Evolutionary conservation across 1,140 invertebrate species (phyloP).

Genomic region (Propsilocerus akamusi): DNA sequence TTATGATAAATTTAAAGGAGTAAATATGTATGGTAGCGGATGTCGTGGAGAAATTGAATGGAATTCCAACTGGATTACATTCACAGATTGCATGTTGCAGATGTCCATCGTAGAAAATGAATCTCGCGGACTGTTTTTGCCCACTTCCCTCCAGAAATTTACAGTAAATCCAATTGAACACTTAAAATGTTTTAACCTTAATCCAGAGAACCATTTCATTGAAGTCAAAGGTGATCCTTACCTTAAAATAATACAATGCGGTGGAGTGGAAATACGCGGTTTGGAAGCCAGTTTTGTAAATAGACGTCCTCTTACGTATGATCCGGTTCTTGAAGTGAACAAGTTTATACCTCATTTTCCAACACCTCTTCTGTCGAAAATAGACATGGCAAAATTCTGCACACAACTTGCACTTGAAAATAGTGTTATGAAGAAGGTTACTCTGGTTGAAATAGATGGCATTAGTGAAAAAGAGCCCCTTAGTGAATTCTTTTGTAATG

Average conservation of each 20-base stretch:
- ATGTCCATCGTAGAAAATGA: conserved; percentile 58
- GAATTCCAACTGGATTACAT: conserved; percentile 89
- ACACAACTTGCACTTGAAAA: too few species aligned
- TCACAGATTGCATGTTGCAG: conserved; percentile 89
- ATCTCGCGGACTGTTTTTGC: conserved; percentile 56
- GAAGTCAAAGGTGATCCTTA: conserved; percentile 15
- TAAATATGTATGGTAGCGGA: too few species aligned
- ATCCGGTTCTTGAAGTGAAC: conserved; percentile 54
- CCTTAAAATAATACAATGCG: conserved; percentile 33
- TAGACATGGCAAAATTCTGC: too few species aligned
- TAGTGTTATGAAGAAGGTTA: too few species aligned
- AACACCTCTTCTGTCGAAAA: too few species aligned
- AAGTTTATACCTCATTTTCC: conserved; percentile 51
- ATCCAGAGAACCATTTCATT: too few species aligned
- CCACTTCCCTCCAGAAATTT: conserved; percentile 64
- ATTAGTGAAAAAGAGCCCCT: too few species aligned
- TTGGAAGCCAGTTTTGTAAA: conserved; percentile 63
- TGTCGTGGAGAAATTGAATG: too few species aligned
- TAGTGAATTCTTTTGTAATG: too few species aligned
- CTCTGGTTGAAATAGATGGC: too few species aligned
- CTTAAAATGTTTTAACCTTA: conserved; percentile 28
- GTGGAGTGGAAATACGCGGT: conserved; percentile 68
- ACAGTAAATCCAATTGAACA: conserved; percentile 57
- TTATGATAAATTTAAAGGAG: too few species aligned
- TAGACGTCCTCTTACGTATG: conserved; percentile 34